Percentiles rank a stretch among this genome's conserved stretches.
Conservation (phyloP, 2,888 invertebrate genomes). For the Eubasilissa splendida region DNA sequence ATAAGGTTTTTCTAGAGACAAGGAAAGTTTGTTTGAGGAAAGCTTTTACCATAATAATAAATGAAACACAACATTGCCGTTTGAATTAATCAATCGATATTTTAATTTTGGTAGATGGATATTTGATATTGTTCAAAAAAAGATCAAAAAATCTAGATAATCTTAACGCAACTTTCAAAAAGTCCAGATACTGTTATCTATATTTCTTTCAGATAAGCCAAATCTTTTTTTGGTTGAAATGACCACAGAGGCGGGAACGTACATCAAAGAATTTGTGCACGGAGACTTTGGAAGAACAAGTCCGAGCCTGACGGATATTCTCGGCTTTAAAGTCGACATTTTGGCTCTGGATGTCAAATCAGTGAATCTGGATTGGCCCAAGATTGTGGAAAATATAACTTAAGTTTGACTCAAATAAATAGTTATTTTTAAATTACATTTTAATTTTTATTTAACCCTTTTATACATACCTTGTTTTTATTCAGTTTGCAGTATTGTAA, state of each 20-base stretch:
- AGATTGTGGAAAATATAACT: not conserved
- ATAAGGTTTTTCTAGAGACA: no score
- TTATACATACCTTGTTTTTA: not conserved
- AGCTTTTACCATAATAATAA: no score
- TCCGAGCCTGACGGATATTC: slow-evolving; percentile 82
- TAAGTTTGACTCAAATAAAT: slow-evolving; percentile 13
- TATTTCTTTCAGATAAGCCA: slow-evolving; percentile 64
- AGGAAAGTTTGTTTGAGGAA: no score
- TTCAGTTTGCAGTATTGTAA: no score
- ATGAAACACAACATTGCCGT: no score
- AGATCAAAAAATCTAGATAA: no score
- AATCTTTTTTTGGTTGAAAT: slow-evolving; percentile 78
- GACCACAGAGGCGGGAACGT: slow-evolving; percentile 93
- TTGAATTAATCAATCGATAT: no score
- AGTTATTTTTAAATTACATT: not conserved
- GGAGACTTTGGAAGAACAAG: slow-evolving; percentile 93
- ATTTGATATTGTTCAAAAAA: no score
- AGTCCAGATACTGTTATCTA: no score
- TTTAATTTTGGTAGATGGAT: no score
- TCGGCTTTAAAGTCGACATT: slow-evolving; percentile 85
- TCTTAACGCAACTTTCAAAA: no score
- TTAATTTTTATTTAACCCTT: not conserved
- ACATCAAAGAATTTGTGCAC: slow-evolving; percentile 98
- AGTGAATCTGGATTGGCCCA: slow-evolving; percentile 85
- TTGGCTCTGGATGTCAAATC: slow-evolving; percentile 91